Evolutionary conservation across 2,888 invertebrate species (phyloP).

Genomic region (Drosophila kambysellisi): DNA sequence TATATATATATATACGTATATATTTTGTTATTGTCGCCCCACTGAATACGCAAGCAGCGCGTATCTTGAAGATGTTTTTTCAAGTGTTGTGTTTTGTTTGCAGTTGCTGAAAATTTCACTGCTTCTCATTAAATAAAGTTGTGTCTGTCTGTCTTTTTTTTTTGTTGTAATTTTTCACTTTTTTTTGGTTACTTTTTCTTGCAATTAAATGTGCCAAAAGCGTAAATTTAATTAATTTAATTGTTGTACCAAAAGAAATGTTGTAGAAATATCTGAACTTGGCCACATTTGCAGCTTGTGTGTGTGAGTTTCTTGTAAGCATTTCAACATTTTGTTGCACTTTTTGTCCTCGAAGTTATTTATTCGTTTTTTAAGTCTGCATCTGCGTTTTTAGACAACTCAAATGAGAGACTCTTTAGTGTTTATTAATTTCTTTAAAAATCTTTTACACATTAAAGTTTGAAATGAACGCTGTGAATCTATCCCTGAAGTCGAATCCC

Average conservation of each 20-base stretch:
- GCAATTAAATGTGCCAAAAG: conserved; percentile 70
- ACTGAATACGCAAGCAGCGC: conserved; percentile 32
- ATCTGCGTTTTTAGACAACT: background rate
- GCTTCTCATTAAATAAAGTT: conserved; percentile 50
- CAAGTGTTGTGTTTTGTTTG: conserved; percentile 33
- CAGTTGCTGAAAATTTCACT: conserved; percentile 53
- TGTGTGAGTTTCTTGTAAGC: conserved; percentile 5
- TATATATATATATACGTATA: conserved; percentile 5
- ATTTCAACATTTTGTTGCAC: conserved; percentile 24
- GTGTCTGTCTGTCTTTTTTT: conserved; percentile 21
- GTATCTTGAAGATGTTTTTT: conserved; percentile 52
- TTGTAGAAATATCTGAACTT: conserved; percentile 51
- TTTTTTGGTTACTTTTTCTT: conserved; percentile 4
- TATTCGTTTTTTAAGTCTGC: background rate
- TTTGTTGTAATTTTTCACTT: background rate
- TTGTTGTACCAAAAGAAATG: conserved; percentile 59
- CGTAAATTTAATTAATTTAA: conserved; percentile 77
- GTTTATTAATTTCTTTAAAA: background rate
- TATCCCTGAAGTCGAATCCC: background rate
- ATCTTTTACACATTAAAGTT: background rate
- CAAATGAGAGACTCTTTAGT: background rate
- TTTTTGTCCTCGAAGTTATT: background rate
- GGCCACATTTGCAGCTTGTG: conserved; percentile 20
- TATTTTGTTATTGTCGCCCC: conserved; percentile 39
- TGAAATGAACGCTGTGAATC: background rate